These are phyloP conservation scores for Andrena camellia DNA, from an alignment of 2,888 invertebrate species.

Conservation along the genomic window DNA sequence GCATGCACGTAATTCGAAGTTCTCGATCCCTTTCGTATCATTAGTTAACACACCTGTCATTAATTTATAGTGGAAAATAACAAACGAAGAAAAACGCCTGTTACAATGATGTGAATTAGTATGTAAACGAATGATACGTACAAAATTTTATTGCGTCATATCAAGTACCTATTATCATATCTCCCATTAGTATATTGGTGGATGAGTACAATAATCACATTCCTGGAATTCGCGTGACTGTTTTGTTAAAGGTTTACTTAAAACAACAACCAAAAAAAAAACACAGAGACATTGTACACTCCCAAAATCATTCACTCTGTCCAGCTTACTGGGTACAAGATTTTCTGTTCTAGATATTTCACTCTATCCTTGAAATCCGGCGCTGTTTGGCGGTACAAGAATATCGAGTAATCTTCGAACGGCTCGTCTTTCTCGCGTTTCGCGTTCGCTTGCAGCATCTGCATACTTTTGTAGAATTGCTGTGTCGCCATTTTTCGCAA, in stretches of 20 bases:
- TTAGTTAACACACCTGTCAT: slow-evolving; percentile 27
- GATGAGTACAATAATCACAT: slow-evolving; percentile 5
- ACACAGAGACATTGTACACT: slow-evolving; percentile 38
- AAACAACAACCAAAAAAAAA: not conserved
- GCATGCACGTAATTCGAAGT: slow-evolving; percentile 26
- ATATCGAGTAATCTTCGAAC: slow-evolving; percentile 94
- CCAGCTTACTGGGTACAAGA: slow-evolving; percentile 90
- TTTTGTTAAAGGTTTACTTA: slow-evolving; percentile 33
- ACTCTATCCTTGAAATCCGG: slow-evolving; percentile 94
- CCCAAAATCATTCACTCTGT: slow-evolving; percentile 45
- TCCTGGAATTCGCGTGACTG: not conserved
- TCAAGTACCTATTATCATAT: slow-evolving; percentile 25
- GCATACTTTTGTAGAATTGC: slow-evolving; percentile 94
- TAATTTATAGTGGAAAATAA: slow-evolving; percentile 6
- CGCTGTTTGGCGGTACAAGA: slow-evolving; percentile 94
- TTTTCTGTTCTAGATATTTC: slow-evolving; percentile 92
- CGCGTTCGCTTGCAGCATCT: slow-evolving; percentile 93
- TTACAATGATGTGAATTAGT: slow-evolving; percentile 26
- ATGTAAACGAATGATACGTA: slow-evolving; percentile 10
- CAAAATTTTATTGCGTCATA: slow-evolving; percentile 2
- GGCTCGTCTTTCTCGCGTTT: slow-evolving; percentile 88
- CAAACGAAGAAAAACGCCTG: slow-evolving; percentile 6
- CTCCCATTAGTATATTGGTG: slow-evolving; percentile 9
- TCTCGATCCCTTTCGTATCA: not conserved
- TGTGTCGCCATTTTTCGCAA: slow-evolving; percentile 92